A percentile compares a stretch with the other conserved stretches of the same genome.
These are phyloP conservation scores for Melitaea athalia DNA, from an alignment of 2,888 invertebrate genomes.

Conservation along the genomic window DNA sequence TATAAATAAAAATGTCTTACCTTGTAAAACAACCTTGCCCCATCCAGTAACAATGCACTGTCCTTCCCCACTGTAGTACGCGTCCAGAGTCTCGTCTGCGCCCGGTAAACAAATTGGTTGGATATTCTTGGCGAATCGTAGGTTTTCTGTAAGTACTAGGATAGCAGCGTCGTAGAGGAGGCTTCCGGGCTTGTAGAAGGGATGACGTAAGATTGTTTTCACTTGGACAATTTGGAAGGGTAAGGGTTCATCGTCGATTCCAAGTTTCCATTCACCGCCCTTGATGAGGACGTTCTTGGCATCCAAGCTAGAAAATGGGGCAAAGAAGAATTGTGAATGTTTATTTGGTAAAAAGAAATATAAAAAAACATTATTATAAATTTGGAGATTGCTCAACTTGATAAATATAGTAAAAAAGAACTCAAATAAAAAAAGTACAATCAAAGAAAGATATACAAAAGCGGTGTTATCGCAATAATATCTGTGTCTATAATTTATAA, in stretches of 20 bases:
- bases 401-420: too few relatives aligned
- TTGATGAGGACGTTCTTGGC: constrained; percentile 88
- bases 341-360: too few relatives aligned
- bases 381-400: too few relatives aligned
- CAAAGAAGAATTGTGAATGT: too few relatives aligned
- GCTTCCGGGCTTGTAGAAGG: constrained; percentile 83
- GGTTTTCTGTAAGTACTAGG: constrained; percentile 84
- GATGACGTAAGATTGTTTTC: constrained; percentile 86
- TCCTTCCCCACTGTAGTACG: constrained; percentile 81
- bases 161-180: constrained; percentile 87
- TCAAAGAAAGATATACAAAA: too few relatives aligned
- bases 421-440: too few relatives aligned
- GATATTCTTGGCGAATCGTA: constrained; percentile 86
- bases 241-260: constrained; percentile 89
- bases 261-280: constrained; percentile 92
- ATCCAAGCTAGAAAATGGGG: constrained; percentile 70
- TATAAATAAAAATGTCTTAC: constrained; percentile 71
- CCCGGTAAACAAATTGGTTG: constrained; percentile 87
- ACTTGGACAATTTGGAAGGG: constrained; percentile 90
- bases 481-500: too few relatives aligned
- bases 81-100: constrained; percentile 73
- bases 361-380: too few relatives aligned
- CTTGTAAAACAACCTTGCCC: constrained; percentile 90
- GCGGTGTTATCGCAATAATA: too few relatives aligned
- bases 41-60: constrained; percentile 91